Evolutionary conservation across 64 coral and sea anemone genomes (phyloP), one percentile per base, ranked within the genome.

Genomic region (Stichodactyla helianthus): DNA sequence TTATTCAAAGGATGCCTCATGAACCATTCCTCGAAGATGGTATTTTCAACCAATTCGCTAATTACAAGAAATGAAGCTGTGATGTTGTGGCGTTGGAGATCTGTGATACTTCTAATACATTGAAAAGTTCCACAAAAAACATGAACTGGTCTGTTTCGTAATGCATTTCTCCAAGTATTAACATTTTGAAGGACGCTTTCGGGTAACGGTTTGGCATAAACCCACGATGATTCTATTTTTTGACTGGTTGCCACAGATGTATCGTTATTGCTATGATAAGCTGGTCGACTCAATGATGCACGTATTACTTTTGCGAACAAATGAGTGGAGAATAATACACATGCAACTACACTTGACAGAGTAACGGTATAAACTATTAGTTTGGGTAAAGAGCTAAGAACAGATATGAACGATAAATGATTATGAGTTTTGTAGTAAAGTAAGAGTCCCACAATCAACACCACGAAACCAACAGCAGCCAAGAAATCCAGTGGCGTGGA

Each of bases 121-220:
- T 35, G 51, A 87, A 77, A 79, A 1, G 86, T 87, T 7, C 68
- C 67, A 77, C 86, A 87, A 53, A 87, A 31, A 6, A 77, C 70
- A 56, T 78, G 86, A 4, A 87, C 44, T 87, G 10, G 11, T 31
- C 7, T 77, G 7, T 44, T 31, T 4, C 4, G 74, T 2, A 77
- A 77, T 77, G 10, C 27, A 4, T 51, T 77, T 9, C 27, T 6
- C 74, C 74, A 77, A 26, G 74, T 10, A 2, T 77, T 14, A 22
- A 77, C 27, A 22, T 77, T 77, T 11, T 77, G 74, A 27, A 35
- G 5, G 6, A 77, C 74, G 22, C 27, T 14, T 51, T 77, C 44
- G 5, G 74, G 74, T 19, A 77, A 27, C 27, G 74, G 74, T 44
- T 22, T 44, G 7, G 5, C 74, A 27, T 77, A 77, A 35, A 44